Conservation (phyloP, 2,888 invertebrate species). For the Parnassius orleans region DNA sequence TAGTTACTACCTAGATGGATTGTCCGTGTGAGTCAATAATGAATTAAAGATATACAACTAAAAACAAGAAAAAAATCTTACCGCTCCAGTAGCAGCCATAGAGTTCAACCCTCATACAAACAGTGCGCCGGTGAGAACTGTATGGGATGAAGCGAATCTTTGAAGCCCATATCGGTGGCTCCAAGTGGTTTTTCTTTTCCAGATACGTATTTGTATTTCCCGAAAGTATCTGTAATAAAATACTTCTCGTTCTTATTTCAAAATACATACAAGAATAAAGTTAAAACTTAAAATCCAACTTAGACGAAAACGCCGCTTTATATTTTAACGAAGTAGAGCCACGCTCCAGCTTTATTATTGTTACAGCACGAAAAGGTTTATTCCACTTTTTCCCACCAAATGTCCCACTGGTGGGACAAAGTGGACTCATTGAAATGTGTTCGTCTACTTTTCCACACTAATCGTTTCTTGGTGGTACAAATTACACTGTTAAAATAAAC, state of each 20-base stretch:
- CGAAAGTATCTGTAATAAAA: constrained; percentile 83
- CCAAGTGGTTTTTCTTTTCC: constrained; percentile 87
- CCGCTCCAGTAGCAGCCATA: constrained; percentile 93
- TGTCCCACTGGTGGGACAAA: too few relatives aligned
- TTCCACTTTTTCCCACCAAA: too few relatives aligned
- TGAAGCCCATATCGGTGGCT: constrained; percentile 92
- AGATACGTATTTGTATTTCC: constrained; percentile 95
- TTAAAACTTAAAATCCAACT: too few relatives aligned
- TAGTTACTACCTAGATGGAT: too few relatives aligned
- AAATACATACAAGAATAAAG: neutral
- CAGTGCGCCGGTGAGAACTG: constrained; percentile 90
- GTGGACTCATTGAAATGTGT: too few relatives aligned
- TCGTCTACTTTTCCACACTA: too few relatives aligned
- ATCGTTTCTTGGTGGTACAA: too few relatives aligned
- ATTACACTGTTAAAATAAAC: too few relatives aligned
- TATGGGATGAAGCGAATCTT: constrained; percentile 92
- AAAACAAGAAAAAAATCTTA: constrained; percentile 49
- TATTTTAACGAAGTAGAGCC: too few relatives aligned
- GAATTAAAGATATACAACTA: neutral
- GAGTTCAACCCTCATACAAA: constrained; percentile 95
- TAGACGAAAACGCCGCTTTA: too few relatives aligned
- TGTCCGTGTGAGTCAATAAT: neutral
- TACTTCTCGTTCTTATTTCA: neutral
- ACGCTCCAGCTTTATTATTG: too few relatives aligned
- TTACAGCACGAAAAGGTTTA: too few relatives aligned